Conservation (phyloP, 1,140 invertebrate species). For the Matsumurasca onukii region DNA sequence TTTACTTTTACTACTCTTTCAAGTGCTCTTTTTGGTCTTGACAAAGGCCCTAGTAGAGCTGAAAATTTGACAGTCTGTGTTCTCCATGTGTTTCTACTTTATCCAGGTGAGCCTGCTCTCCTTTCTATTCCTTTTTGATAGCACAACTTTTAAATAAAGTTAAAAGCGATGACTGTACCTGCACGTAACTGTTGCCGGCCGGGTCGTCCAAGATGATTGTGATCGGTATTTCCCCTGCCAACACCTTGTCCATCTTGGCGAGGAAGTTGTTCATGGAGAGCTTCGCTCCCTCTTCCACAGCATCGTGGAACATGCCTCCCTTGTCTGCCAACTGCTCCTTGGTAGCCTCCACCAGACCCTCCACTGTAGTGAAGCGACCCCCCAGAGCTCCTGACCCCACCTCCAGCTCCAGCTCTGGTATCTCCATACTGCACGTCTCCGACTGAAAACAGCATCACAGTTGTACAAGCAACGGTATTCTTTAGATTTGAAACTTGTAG, state of each 20-base stretch:
- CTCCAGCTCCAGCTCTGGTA: conserved; percentile 91
- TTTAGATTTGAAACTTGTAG: too few relatives aligned
- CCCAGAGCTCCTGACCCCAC: conserved; percentile 82
- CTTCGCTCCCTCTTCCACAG: conserved; percentile 56
- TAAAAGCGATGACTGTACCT: conserved; percentile 59
- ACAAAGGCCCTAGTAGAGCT: too few relatives aligned
- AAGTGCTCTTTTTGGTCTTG: too few relatives aligned
- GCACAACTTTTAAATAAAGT: too few relatives aligned
- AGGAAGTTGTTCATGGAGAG: conserved; percentile 64
- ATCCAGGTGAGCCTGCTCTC: too few relatives aligned
- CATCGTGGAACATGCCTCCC: conserved; percentile 72
- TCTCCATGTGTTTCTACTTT: too few relatives aligned
- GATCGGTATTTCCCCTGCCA: conserved; percentile 61
- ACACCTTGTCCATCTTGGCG: conserved; percentile 66
- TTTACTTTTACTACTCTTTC: too few relatives aligned
- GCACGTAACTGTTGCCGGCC: conserved; percentile 95
- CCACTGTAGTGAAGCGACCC: conserved; percentile 94
- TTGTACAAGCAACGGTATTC: too few relatives aligned
- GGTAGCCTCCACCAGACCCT: conserved; percentile 74
- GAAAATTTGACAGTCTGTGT: too few relatives aligned
- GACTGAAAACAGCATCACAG: conserved; percentile 66
- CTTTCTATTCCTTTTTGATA: too few relatives aligned
- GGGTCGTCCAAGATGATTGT: conserved; percentile 93
- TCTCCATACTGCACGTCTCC: conserved; percentile 83
- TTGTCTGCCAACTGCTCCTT: conserved; percentile 65